Evolutionary conservation across 2,888 invertebrate species (phyloP).

Genomic region (Diplolepis rosae): DNA sequence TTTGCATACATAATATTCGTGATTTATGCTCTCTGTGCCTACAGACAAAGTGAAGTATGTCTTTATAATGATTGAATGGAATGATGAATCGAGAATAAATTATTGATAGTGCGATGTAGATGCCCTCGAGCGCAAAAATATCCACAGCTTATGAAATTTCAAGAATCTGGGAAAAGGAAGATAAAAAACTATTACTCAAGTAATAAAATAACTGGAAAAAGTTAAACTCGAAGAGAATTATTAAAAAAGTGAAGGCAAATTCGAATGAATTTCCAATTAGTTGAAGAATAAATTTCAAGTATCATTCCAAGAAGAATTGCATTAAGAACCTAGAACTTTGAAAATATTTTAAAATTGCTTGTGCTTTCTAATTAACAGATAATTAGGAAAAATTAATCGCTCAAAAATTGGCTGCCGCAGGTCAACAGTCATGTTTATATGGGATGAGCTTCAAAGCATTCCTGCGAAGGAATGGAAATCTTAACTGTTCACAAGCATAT

Average conservation of each 20-base stretch:
- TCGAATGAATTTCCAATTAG: too few relatives aligned
- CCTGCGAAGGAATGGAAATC: neutral
- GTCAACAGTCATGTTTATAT: neutral
- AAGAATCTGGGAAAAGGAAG: neutral
- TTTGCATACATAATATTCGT: neutral
- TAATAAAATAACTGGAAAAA: too few relatives aligned
- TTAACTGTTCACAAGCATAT: neutral
- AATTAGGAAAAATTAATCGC: neutral
- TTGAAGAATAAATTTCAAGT: neutral
- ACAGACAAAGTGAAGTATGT: neutral
- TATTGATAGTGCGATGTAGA: neutral
- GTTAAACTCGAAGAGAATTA: neutral
- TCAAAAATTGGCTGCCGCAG: neutral
- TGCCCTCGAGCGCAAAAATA: neutral
- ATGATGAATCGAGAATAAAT: slow-evolving; percentile 7
- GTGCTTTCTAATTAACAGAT: neutral
- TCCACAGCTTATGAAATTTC: neutral
- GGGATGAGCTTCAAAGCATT: neutral
- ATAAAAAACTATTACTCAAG: neutral
- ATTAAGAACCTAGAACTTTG: neutral
- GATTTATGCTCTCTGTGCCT: slow-evolving; percentile 1
- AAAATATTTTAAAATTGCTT: neutral
- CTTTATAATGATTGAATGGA: slow-evolving; percentile 1
- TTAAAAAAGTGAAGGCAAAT: neutral
- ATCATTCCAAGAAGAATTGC: neutral